phyloP scores from a whole-genome alignment of 2,113 vertebrate genomes.

The Lophochroa leadbeateri region DNA sequence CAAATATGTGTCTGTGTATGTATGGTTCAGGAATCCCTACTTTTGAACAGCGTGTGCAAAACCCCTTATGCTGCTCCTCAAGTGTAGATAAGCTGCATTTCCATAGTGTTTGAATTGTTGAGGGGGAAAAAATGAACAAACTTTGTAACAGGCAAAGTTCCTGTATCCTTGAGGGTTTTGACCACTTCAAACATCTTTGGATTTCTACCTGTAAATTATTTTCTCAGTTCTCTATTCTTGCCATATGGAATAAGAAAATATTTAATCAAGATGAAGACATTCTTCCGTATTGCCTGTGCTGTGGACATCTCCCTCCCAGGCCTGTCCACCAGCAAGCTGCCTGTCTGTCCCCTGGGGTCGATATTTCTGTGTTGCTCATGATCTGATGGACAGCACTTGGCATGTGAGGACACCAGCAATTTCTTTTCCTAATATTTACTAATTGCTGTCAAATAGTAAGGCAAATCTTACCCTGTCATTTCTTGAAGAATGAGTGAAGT shows the following conservation, averaged over 20 bases:
- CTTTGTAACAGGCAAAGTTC: neutral
- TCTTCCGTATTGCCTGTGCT: neutral
- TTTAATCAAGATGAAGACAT: fast-evolving
- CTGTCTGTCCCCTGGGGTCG: neutral
- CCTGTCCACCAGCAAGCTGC: neutral
- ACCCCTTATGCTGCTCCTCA: neutral
- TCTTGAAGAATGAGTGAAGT: neutral
- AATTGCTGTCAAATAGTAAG: neutral
- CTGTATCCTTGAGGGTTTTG: neutral
- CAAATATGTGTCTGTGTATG: fast-evolving
- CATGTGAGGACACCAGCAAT: neutral
- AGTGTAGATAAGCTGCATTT: neutral
- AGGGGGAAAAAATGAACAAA: neutral
- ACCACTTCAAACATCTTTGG: neutral
- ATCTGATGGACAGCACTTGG: neutral
- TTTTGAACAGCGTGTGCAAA: neutral
- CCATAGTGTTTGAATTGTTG: neutral
- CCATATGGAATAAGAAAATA: neutral
- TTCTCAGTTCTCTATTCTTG: neutral
- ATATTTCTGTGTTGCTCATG: neutral
- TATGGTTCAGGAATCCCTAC: neutral
- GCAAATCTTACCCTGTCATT: neutral
- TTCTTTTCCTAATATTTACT: neutral
- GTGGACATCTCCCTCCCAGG: neutral
- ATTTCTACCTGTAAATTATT: neutral